A percentile compares a stretch with the other conserved stretches of the same genome.
Evolutionary conservation across 2,113 vertebrate genomes (phyloP).

Genomic region (Ceuthmochares aereus): DNA sequence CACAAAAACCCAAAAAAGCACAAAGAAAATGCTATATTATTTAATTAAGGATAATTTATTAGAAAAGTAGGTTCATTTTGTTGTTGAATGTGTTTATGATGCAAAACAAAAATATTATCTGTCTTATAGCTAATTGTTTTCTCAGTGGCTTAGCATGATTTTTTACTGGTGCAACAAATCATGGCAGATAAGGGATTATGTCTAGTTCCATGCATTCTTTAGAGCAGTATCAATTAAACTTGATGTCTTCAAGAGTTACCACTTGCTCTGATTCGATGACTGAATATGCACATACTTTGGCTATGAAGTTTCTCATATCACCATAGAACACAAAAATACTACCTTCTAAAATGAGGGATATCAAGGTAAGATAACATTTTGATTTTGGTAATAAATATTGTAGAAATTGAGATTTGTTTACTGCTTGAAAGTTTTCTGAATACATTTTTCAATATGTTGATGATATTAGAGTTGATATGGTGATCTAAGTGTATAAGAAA

Average conservation of each 20-base stretch:
- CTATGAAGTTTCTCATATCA: neutral
- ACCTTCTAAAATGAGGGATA: neutral
- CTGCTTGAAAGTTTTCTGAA: neutral
- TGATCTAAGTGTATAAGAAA: neutral
- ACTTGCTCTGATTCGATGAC: neutral
- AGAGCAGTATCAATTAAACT: neutral
- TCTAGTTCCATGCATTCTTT: neutral
- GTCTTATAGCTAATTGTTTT: neutral
- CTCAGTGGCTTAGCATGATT: neutral
- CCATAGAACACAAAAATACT: accelerated
- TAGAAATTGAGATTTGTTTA: neutral
- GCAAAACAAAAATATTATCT: neutral
- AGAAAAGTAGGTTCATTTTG: neutral
- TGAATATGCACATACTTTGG: neutral
- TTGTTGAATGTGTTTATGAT: neutral
- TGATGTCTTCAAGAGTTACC: neutral
- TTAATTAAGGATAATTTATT: neutral
- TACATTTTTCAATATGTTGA: neutral
- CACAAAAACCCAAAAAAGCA: too few relatives aligned
- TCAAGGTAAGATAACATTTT: neutral
- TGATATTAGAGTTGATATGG: neutral
- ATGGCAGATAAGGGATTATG: neutral
- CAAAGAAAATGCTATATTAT: neutral
- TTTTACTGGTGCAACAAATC: neutral
- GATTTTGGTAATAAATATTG: neutral